Evolutionary conservation across 1,140 invertebrate species (phyloP), one percentile per base, ranked within the genome.

Genomic region (Drosophila kikkawai): DNA sequence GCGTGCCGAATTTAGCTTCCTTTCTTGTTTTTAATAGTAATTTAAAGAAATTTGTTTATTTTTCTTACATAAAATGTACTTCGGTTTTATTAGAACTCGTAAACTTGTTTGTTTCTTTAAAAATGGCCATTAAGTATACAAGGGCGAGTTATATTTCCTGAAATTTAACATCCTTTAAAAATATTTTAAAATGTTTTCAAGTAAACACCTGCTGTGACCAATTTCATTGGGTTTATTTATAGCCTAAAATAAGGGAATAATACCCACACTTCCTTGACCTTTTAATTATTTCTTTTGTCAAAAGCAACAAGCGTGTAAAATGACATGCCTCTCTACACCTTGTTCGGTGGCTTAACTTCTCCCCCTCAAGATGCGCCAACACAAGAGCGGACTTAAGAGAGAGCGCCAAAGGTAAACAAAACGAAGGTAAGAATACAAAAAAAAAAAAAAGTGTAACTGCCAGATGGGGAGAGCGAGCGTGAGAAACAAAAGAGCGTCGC

Each of bases 391-490:
- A 13, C 32, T 63, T 53, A 80, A 80, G 78, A 68, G 78, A 59
- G 47, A 17, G 36, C 42, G 29, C 19, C 42, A 76, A 84, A 83
- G 81, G 81, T 83, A 83, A 83, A 84, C 81, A 83, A 71, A 80
- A 50, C 50, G 50, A 50, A 79, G 75, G 59, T 79, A 11, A 15
- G 1, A 15, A 26, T 7, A 15, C 9, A 47, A 47, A 47, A 48
- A 32, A 47, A 78, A 78, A 32, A 66, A 58, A 50, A 37, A 66
- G 37, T 42, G 45, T 50, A 65, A 66, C 32, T 66, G 36, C 34
- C 57, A 61, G 57, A 71, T 75, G 80, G 41, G 15, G 32, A 50
- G 50, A 71, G 44, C 9, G n/a, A 45, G 44, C 44, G 48, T 64
- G 48, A 39, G 57, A 61, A 60, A 13, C 12, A 36, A 57, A 73